These are phyloP conservation scores for Pseudochirops corinnae DNA, from an alignment of 2,797 vertebrate genomes.

Conservation along the genomic window DNA sequence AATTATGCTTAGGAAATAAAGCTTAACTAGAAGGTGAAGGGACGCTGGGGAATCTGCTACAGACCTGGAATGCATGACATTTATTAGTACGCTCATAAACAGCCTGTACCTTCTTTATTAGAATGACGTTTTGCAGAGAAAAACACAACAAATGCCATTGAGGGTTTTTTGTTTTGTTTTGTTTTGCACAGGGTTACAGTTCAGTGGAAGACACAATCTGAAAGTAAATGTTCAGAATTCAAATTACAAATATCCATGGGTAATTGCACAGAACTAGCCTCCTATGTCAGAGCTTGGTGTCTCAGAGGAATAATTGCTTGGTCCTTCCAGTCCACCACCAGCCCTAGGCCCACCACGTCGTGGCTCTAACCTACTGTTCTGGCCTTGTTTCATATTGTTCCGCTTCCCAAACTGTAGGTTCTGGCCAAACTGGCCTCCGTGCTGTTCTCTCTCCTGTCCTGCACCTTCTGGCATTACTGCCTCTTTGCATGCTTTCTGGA, in stretches of 20 bases:
- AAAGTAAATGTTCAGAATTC: not conserved
- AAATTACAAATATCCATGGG: not conserved
- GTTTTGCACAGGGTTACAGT: not conserved
- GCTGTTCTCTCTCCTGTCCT: not conserved
- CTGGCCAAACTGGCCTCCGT: not conserved
- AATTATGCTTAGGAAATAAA: not conserved
- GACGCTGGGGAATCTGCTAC: not conserved
- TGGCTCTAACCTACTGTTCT: not conserved
- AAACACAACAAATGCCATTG: not conserved
- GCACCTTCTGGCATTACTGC: not conserved
- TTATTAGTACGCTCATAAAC: slow-evolving; percentile 34
- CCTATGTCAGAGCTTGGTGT: not conserved
- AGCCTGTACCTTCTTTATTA: not conserved
- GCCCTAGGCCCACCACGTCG: not conserved
- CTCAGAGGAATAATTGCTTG: not conserved
- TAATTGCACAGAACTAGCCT: not conserved
- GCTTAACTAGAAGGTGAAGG: slow-evolving; percentile 7
- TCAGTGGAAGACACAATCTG: not conserved
- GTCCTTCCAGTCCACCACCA: not conserved
- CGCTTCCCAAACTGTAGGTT: not conserved
- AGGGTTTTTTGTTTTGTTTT: not conserved
- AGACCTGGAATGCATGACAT: slow-evolving; percentile 2
- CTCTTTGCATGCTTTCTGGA: not conserved
- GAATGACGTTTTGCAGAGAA: slow-evolving; percentile 47
- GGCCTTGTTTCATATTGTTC: not conserved